These are phyloP conservation scores for Linyphia triangularis DNA, from an alignment of 2,888 invertebrate species.

Conservation along the genomic window DNA sequence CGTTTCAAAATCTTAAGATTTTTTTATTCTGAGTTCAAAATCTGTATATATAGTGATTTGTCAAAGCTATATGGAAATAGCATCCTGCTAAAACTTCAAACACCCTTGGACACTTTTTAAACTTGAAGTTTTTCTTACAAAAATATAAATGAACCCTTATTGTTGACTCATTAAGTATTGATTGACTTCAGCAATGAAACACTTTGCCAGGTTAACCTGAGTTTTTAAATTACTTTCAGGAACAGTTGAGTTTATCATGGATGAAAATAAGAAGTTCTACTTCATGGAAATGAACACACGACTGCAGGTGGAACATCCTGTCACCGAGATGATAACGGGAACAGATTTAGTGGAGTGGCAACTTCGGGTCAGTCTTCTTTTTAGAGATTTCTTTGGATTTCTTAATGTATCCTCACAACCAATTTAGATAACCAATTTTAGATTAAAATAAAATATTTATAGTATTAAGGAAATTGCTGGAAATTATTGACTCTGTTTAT, in stretches of 20 bases:
- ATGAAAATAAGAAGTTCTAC: constrained; percentile 91
- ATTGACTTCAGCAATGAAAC: no score
- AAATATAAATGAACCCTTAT: no score
- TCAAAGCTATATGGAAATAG: no score
- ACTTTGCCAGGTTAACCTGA: no score
- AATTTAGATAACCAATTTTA: neutral
- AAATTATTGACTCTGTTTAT: no score
- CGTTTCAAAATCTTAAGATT: no score
- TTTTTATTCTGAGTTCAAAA: no score
- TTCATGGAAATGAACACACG: constrained; percentile 99
- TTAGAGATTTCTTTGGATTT: neutral
- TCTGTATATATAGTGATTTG: no score
- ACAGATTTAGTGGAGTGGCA: constrained; percentile 99
- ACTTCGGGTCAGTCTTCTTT: constrained; percentile 79
- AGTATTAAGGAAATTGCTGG: neutral
- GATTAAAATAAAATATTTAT: neutral
- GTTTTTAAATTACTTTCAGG: constrained; percentile 84
- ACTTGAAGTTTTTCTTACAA: no score
- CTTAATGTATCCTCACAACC: neutral
- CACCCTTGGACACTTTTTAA: no score
- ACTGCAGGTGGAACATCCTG: constrained; percentile 96
- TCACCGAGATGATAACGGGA: constrained; percentile 98
- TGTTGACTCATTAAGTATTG: no score
- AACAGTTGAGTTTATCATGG: constrained; percentile 98
- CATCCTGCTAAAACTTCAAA: no score